Evolutionary conservation across 2,888 invertebrate species (phyloP).

Genomic region (Caenorhabditis sp.): DNA sequence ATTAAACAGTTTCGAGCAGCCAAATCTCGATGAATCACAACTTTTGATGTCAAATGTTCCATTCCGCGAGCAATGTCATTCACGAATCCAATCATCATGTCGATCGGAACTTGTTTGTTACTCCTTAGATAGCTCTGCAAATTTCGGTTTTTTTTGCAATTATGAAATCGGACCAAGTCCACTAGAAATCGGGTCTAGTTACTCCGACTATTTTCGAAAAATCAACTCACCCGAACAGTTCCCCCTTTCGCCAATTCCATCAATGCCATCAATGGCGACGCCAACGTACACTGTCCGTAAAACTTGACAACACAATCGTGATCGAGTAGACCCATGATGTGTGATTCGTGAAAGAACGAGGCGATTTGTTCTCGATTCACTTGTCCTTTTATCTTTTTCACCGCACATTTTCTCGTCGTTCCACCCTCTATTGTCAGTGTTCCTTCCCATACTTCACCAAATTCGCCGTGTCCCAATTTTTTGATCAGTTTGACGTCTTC

Average conservation of each 20-base stretch:
- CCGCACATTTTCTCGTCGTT: neutral
- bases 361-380: neutral
- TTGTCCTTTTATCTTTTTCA: neutral
- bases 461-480: constrained; percentile 1
- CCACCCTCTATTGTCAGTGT: neutral
- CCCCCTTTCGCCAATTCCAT: constrained; percentile 2
- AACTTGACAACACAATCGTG: neutral
- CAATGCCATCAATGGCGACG: neutral
- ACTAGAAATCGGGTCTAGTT: no score
- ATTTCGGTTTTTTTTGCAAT: neutral
- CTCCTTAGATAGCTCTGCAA: neutral
- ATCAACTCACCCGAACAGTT: constrained; percentile 1
- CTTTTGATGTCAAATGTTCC: neutral
- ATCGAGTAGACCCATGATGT: neutral
- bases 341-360: neutral
- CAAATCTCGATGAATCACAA: constrained; percentile 32
- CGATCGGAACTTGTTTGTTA: neutral
- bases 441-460: constrained; percentile 3
- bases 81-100: neutral
- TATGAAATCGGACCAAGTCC: no score
- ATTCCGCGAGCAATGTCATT: neutral
- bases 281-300: neutral
- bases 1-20: constrained; percentile 34
- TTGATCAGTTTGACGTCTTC: neutral
- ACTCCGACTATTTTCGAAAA: no score